Evolutionary conservation across 53 echinoderm and acorn worm species (phyloP).

Genomic region (Holothuria leucospilota): DNA sequence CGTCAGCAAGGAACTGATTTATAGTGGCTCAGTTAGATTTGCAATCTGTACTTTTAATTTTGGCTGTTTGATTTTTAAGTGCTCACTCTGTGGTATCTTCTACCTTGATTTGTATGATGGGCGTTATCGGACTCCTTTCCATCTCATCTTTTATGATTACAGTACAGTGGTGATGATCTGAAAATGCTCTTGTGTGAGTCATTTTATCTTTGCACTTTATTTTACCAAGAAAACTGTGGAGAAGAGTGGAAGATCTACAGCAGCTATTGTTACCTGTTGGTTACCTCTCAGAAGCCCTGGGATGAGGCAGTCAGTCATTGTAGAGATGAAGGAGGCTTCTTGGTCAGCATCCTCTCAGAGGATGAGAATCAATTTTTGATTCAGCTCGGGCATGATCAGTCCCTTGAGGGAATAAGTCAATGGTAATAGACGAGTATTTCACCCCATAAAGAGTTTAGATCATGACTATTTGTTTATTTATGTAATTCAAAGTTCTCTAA

Average conservation of each 20-base stretch:
- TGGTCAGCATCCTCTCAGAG: conserved; percentile 2
- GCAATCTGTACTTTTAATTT: too few species aligned
- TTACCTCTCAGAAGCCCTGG: background rate
- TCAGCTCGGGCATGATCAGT: background rate
- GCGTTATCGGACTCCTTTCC: too few species aligned
- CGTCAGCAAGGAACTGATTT: too few species aligned
- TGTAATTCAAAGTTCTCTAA: too few species aligned
- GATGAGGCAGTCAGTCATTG: conserved; percentile 12
- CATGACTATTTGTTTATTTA: background rate
- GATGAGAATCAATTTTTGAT: background rate
- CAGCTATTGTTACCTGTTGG: conserved; percentile 5
- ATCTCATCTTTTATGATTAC: too few species aligned
- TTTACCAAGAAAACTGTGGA: background rate
- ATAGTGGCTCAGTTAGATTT: too few species aligned
- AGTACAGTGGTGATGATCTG: too few species aligned
- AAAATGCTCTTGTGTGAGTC: too few species aligned
- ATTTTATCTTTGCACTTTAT: too few species aligned
- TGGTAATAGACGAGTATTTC: background rate
- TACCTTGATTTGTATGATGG: too few species aligned
- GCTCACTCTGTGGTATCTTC: too few species aligned
- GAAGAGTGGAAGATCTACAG: background rate
- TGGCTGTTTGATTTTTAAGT: too few species aligned
- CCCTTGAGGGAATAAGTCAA: background rate
- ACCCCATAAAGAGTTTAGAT: background rate
- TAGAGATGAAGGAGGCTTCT: background rate